These are phyloP conservation scores for Melinaea menophilus DNA, from an alignment of 2,888 invertebrate genomes.

Conservation along the genomic window DNA sequence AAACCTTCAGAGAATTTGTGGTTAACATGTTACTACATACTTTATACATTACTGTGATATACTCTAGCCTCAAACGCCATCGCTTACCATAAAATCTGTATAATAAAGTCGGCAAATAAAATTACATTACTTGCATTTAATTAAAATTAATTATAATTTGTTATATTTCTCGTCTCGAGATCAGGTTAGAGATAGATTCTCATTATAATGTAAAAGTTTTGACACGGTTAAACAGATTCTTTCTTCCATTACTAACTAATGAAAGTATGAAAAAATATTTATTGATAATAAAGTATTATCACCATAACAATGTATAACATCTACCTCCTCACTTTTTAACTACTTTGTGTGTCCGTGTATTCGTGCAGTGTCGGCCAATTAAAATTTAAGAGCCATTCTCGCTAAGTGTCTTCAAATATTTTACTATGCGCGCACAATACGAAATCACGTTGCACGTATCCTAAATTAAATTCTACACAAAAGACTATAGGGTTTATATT, in stretches of 20 bases:
- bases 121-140: too few species aligned
- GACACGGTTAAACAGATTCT: neutral
- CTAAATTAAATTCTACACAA: constrained; percentile 37
- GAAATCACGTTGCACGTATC: constrained; percentile 11
- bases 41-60: too few species aligned
- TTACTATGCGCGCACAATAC: constrained; percentile 30
- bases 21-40: too few species aligned
- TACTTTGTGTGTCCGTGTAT: constrained; percentile 15
- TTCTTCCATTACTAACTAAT: neutral
- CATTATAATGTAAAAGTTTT: too few species aligned
- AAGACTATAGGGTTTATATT: constrained; percentile 37
- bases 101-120: too few species aligned
- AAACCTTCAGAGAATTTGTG: too few species aligned
- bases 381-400: constrained; percentile 45
- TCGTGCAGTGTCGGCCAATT: constrained; percentile 58
- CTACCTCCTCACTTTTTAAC: constrained; percentile 4
- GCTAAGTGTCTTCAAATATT: constrained; percentile 37
- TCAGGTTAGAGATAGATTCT: too few species aligned
- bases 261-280: constrained; percentile 1
- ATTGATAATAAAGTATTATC: neutral
- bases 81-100: too few species aligned
- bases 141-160: too few species aligned
- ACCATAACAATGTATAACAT: constrained; percentile 1
- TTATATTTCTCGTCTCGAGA: too few species aligned
- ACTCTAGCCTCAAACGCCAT: too few species aligned